Conservation (phyloP, 2,113 vertebrate species). For the Silurus meridionalis region DNA sequence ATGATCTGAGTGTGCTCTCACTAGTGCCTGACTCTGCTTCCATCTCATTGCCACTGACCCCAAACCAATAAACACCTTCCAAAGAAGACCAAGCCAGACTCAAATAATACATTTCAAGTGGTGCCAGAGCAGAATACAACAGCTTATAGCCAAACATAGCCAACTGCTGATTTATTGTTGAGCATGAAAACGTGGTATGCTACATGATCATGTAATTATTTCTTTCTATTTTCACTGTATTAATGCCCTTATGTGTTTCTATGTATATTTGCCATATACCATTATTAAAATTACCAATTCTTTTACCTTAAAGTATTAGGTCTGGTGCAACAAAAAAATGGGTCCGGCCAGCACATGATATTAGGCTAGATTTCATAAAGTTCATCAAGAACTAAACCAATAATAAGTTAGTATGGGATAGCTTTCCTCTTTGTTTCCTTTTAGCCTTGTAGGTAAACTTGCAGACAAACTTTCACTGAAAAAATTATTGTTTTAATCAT, state of each 20-base stretch:
- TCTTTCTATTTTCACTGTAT: neutral
- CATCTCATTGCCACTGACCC: conserved; percentile 22
- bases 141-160: neutral
- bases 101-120: neutral
- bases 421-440: too few relatives aligned
- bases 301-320: neutral
- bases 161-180: neutral
- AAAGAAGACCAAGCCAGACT: neutral
- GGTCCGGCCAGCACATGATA: neutral
- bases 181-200: neutral
- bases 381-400: too few relatives aligned
- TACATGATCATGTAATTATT: neutral
- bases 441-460: too few relatives aligned
- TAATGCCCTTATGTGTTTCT: neutral
- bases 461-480: too few relatives aligned
- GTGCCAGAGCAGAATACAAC: neutral
- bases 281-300: neutral
- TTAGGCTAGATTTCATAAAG: too few relatives aligned
- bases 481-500: too few relatives aligned
- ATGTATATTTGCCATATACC: neutral
- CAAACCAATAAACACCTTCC: conserved; percentile 20
- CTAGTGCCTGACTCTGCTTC: conserved; percentile 1
- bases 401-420: too few relatives aligned
- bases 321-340: neutral
- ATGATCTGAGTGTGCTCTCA: conserved; percentile 7